phyloP scores from a whole-genome alignment of 2,113 vertebrate species.

The Pheucticus melanocephalus region DNA sequence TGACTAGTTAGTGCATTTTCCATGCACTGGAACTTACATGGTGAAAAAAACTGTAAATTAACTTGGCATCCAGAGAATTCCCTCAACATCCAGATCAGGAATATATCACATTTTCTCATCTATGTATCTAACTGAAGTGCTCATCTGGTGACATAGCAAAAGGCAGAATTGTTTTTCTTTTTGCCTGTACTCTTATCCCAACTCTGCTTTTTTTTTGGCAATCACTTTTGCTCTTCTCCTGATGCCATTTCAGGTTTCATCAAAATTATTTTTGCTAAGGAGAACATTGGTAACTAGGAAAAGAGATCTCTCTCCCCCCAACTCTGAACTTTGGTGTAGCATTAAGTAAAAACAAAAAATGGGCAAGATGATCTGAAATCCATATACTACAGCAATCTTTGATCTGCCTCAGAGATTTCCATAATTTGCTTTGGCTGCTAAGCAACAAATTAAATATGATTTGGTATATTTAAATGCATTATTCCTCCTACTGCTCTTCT shows the following conservation, averaged over 20 bases:
- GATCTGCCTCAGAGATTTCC: slow-evolving; percentile 38
- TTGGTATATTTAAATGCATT: slow-evolving; percentile 54
- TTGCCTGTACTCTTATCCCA: not conserved
- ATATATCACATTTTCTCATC: not conserved
- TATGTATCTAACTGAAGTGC: not conserved
- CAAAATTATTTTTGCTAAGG: not conserved
- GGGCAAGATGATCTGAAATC: slow-evolving; percentile 10
- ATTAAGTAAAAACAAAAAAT: not conserved
- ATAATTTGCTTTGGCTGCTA: slow-evolving; percentile 67
- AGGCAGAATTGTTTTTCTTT: not conserved
- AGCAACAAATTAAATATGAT: slow-evolving; percentile 68
- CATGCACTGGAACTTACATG: not conserved
- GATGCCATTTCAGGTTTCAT: not conserved
- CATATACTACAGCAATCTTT: not conserved
- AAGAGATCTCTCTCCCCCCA: not conserved
- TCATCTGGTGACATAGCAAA: not conserved
- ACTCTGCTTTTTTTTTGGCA: not conserved
- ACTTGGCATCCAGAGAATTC: not conserved
- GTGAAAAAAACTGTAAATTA: not conserved
- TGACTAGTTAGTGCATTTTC: not conserved
- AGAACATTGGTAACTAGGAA: not conserved
- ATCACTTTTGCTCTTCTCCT: not conserved
- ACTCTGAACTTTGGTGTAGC: not conserved
- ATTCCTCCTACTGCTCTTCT: slow-evolving; percentile 43
- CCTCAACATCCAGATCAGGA: not conserved